Evolutionary conservation across 1,140 invertebrate genomes (phyloP), one percentile per base, ranked within the genome.

Genomic region (Antheraea pernyi): DNA sequence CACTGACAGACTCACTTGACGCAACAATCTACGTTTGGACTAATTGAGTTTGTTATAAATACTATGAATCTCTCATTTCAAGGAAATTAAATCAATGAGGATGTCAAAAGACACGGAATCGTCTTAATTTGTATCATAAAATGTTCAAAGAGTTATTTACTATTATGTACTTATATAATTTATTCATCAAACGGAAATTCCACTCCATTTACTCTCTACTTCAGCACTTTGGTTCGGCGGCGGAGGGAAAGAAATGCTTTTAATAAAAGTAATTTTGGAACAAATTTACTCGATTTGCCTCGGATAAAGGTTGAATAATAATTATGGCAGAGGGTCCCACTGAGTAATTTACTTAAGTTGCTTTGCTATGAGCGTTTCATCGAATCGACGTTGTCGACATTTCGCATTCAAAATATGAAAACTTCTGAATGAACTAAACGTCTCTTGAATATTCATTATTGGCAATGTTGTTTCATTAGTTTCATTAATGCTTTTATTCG

Each of bases 251-350:
- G 83, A 85, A 89, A 89, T 83, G 84, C 83, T 88, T 88, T 87
- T 86, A 88, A 86, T 88, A 87, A 88, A 88, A 88, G 84, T 88
- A 87, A 89, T 89, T 88, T 88, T 53, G 78, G 81, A 84, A 83
- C 82, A 83, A 87, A 89, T 89, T 89, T 87, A 85, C 80, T 84
- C 80, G 83, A 87, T 87, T 86, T 84, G 75, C 71, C 66, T 78
- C 69, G 82, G 82, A 88, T 88, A 89, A 86, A 89, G 83, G 83
- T 83, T 87, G 86, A 87, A 86, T 89, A 85, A 88, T 87, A 87
- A 88, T 86, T 89, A 88, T 83, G 75, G 78, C 48, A 59, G 77
- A 75, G 75, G 78, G 76, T 74, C 75, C 69, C 75, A 69, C 74
- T 72, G 74, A 79, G 75, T 85, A 84, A 86, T 82, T 86, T 82